Percentiles rank a stretch among this genome's conserved stretches.
phyloP scores from a whole-genome alignment of 2,888 invertebrate species.

The Drosophila suboccidentalis region DNA sequence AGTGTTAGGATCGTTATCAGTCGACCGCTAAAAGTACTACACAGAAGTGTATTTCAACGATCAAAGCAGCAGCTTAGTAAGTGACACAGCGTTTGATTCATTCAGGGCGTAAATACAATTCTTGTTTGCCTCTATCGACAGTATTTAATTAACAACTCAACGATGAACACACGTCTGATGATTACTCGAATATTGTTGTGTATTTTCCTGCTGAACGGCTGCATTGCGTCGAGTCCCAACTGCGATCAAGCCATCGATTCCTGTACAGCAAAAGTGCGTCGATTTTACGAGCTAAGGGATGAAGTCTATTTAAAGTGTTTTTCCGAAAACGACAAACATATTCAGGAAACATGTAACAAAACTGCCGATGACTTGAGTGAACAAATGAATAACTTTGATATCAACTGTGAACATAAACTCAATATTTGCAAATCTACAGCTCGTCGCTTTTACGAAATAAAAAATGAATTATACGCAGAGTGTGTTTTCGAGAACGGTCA shows the following conservation, averaged over 20 bases:
- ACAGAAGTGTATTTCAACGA: neutral
- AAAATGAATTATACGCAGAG: neutral
- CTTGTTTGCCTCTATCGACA: neutral
- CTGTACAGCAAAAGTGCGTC: neutral
- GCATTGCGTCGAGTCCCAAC: neutral
- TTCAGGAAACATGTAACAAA: neutral
- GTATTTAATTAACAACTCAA: neutral
- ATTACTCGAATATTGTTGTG: neutral
- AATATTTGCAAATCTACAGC: neutral
- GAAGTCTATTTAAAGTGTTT: neutral
- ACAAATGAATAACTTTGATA: neutral
- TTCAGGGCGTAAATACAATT: neutral
- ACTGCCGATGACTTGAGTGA: neutral
- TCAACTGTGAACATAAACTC: neutral
- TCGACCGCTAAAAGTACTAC: neutral
- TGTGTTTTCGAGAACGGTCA: neutral
- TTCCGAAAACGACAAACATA: neutral
- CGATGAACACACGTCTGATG: neutral
- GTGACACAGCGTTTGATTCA: neutral
- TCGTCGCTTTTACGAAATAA: neutral
- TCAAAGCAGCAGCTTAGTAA: neutral
- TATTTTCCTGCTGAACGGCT: neutral
- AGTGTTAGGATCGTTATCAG: neutral
- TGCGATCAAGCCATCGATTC: neutral
- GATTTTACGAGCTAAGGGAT: neutral